A percentile compares a stretch with the other conserved stretches of the same genome.
These are phyloP conservation scores for Tragelaphus oryx DNA, from an alignment of 2,797 vertebrate species.

Conservation along the genomic window DNA sequence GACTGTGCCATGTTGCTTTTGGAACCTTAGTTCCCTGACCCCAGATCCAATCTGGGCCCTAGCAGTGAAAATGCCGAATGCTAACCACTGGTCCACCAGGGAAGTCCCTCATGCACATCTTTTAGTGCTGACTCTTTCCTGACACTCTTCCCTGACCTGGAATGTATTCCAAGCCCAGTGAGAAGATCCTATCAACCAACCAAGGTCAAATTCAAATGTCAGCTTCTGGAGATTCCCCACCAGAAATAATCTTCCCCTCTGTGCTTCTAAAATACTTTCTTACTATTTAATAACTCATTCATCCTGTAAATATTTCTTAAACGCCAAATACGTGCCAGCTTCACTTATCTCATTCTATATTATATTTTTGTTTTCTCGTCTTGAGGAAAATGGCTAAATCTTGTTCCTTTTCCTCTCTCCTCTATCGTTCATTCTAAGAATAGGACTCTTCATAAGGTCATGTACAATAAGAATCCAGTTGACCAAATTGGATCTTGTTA, in stretches of 20 bases:
- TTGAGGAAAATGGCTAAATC: background rate
- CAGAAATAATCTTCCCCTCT: background rate
- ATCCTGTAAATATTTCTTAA: background rate
- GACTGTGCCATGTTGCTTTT: background rate
- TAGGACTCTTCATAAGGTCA: background rate
- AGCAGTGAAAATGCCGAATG: background rate
- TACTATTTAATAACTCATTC: background rate
- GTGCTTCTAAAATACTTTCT: background rate
- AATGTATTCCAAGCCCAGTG: background rate
- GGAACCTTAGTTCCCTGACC: background rate
- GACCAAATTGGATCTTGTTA: background rate
- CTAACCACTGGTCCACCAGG: background rate
- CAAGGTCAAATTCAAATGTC: background rate
- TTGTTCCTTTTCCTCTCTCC: background rate
- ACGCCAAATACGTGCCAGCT: background rate
- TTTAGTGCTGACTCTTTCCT: background rate
- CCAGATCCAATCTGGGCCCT: accelerated
- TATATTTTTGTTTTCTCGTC: background rate
- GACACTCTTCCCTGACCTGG: background rate
- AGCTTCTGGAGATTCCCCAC: background rate
- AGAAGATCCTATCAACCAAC: background rate
- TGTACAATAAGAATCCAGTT: background rate
- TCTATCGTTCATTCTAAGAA: background rate
- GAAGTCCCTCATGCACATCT: background rate
- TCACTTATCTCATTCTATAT: background rate